A percentile compares a stretch with the other conserved stretches of the same genome.
phyloP scores from a whole-genome alignment of 2,113 vertebrate genomes.

The Sciurus niger region DNA sequence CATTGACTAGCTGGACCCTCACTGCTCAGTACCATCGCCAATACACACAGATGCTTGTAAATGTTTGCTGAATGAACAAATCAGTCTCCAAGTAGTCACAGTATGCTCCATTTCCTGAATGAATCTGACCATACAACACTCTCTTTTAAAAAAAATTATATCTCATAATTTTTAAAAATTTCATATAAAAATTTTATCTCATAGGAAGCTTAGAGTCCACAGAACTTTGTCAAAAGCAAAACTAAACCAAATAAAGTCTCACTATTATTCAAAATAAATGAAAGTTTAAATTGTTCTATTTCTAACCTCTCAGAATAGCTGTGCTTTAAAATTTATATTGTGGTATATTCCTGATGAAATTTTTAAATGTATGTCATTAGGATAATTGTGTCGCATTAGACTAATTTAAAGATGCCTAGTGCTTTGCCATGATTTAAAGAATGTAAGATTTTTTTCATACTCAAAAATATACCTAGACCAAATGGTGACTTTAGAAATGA shows the following conservation, averaged over 20 bases:
- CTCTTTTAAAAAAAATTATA: not conserved
- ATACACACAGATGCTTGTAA: not conserved
- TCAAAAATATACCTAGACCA: conserved; percentile 21
- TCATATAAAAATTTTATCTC: too few relatives aligned
- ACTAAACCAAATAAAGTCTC: conserved; percentile 15
- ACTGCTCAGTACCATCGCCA: not conserved
- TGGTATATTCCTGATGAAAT: conserved; percentile 61
- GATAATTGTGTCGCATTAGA: conserved; percentile 67
- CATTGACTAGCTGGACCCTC: not conserved
- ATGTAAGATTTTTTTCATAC: conserved; percentile 31
- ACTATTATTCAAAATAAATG: conserved; percentile 42
- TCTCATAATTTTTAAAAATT: not conserved
- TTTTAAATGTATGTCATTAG: conserved; percentile 65
- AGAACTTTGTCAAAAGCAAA: conserved; percentile 50
- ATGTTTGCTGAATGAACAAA: not conserved
- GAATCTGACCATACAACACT: not conserved
- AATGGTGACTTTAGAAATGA: conserved; percentile 38
- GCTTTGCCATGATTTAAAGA: conserved; percentile 38
- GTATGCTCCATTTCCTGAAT: not conserved
- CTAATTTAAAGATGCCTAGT: conserved; percentile 63
- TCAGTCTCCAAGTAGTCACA: not conserved
- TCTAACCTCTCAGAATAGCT: conserved; percentile 40
- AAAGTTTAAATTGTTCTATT: conserved; percentile 34
- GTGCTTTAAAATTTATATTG: conserved; percentile 69
- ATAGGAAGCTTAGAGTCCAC: not conserved